These are phyloP conservation scores for Cyphomyrmex costatus DNA, from an alignment of 1,140 invertebrate genomes.

Conservation along the genomic window DNA sequence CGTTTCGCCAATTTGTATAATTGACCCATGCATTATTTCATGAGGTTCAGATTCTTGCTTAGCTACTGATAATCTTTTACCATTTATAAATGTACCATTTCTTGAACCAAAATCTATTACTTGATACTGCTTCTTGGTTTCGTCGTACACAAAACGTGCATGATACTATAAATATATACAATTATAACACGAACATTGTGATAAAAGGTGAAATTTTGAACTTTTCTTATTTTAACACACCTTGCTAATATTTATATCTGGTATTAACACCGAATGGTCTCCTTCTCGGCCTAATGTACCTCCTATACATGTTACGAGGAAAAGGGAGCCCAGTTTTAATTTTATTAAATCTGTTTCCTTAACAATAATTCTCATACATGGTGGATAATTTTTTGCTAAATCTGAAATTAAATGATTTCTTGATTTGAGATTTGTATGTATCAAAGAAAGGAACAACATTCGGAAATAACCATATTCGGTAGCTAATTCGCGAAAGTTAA, in stretches of 20 bases:
- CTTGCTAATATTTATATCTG: slow-evolving; percentile 94
- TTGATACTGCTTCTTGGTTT: slow-evolving; percentile 88
- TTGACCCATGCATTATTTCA: slow-evolving; percentile 92
- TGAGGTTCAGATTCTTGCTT: slow-evolving; percentile 90
- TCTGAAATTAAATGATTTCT: slow-evolving; percentile 87
- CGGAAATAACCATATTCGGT: too few species aligned
- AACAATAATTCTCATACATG: slow-evolving; percentile 95
- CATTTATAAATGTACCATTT: slow-evolving; percentile 95
- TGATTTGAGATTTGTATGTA: neutral
- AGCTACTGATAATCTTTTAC: slow-evolving; percentile 90
- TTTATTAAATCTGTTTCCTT: slow-evolving; percentile 90
- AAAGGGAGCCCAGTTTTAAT: slow-evolving; percentile 92
- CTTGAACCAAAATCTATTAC: slow-evolving; percentile 94
- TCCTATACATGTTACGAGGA: slow-evolving; percentile 95
- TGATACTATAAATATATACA: slow-evolving; percentile 88
- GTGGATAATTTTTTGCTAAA: slow-evolving; percentile 91
- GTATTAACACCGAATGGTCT: slow-evolving; percentile 90
- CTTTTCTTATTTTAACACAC: slow-evolving; percentile 81
- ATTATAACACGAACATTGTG: neutral
- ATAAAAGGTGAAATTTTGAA: neutral
- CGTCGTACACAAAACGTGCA: slow-evolving; percentile 91
- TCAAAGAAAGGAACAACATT: neutral
- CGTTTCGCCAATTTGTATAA: slow-evolving; percentile 91
- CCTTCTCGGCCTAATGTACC: slow-evolving; percentile 95
- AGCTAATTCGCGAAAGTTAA: too few species aligned